Evolutionary conservation across 2,113 vertebrate genomes (phyloP).

Genomic region (Neogobius melanostomus): DNA sequence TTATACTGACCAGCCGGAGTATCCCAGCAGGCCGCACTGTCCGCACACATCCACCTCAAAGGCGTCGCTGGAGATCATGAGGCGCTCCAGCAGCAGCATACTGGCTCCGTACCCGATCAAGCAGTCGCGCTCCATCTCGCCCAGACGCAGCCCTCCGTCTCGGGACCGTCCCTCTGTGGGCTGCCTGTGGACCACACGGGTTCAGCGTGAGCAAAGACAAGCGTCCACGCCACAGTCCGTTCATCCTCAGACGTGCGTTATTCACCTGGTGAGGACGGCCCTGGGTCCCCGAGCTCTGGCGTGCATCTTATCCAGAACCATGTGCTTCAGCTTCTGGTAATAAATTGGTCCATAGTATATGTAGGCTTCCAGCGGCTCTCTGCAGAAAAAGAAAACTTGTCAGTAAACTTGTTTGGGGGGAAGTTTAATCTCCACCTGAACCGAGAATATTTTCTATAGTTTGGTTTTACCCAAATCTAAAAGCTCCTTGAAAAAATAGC

Average conservation of each 20-base stretch:
- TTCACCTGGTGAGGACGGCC: conserved; percentile 94
- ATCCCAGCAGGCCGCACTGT: conserved; percentile 94
- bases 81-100: conserved; percentile 93
- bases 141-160: conserved; percentile 94
- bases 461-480: too few relatives aligned
- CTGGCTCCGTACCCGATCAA: conserved; percentile 98
- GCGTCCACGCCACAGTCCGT: not conserved
- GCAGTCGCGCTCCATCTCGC: conserved; percentile 98
- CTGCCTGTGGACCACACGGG: conserved; percentile 78
- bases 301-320: conserved; percentile 99
- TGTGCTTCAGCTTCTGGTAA: conserved; percentile 98
- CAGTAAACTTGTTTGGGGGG: not conserved
- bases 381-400: conserved; percentile 47
- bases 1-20: conserved; percentile 90
- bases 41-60: conserved; percentile 98
- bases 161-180: conserved; percentile 96
- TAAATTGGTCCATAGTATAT: conserved; percentile 98
- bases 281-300: conserved; percentile 94
- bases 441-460: too few relatives aligned
- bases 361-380: conserved; percentile 94
- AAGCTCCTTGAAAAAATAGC: too few relatives aligned
- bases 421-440: too few relatives aligned
- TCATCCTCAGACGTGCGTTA: not conserved
- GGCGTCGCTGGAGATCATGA: conserved; percentile 99
- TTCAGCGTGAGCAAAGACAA: not conserved